Base-by-base conservation (phyloP, 2,888 invertebrate genomes). In the Muschampia plurimacula region DNA sequence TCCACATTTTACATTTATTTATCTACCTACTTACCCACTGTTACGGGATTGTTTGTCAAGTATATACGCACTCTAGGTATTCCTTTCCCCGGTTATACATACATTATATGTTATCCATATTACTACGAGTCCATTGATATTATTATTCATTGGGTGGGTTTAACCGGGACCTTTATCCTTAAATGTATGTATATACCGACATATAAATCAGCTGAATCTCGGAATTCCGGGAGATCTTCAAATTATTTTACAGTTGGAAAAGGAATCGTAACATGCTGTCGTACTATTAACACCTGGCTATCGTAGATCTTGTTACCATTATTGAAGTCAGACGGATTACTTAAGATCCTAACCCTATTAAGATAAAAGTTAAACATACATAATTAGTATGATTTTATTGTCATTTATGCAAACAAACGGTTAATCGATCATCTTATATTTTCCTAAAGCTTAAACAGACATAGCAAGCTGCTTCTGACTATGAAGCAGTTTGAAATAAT, bases 11-110 rank as follows among this genome's bases (percentile, higher is more conserved):
- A 77, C 77, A 75, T 78, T 74, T 76, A 78, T 77, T 73, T 77
- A 88, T 84, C 85, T 83, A 83, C 84, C 83, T 82, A 85, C 83
- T 86, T 85, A 83, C 84, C 72, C 64, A 73, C 63, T 72, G 71
- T 74, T 73, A 66, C 70, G 71, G 71, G 70, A 77, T 73, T 77
- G 76, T 76, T 77, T 76, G 74, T 77, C 75, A 73, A 75, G 75
- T 77, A 76, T 74, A 67, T 74, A 75, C 75, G 74, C 77, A 77
- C 75, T 74, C 78, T 77, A 79, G 77, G 78, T 79, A 79, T 80
- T 78, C 76, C 78, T 78, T 80, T 76, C 80, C 74, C 71, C 49
- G 55, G 64, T 6, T 44, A 44, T 44, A 39, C 7, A 39, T 7
- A 39, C 22, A 22, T 22, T 22, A 22, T 22, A 22, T 22, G 22